Evolutionary conservation across 2,888 invertebrate species (phyloP).

Genomic region (Neoscelio sp.): DNA sequence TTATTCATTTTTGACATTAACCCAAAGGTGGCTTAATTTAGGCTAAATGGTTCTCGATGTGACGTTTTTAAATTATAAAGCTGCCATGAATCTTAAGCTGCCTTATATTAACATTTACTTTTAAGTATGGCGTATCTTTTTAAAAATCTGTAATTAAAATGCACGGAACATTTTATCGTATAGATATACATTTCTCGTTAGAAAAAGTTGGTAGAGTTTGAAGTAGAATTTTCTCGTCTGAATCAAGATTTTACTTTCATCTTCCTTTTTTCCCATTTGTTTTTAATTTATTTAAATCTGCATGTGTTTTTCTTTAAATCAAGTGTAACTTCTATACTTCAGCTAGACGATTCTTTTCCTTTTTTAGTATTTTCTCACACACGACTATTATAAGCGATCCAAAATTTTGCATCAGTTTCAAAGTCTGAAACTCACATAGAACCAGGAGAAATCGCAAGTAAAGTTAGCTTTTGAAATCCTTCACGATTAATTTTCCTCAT

Average conservation of each 20-base stretch:
- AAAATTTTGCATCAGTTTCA: slow-evolving; percentile 1
- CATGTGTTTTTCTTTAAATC: no score
- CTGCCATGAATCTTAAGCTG: slow-evolving; percentile 11
- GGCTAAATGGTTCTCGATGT: not conserved
- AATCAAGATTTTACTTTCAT: no score
- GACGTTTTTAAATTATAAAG: not conserved
- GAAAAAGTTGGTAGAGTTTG: slow-evolving; percentile 5
- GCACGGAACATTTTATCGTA: no score
- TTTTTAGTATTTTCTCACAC: slow-evolving; percentile 24
- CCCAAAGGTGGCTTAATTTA: not conserved
- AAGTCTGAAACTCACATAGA: not conserved
- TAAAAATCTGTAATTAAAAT: not conserved
- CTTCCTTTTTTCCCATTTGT: no score
- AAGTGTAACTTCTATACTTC: no score
- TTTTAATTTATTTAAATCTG: no score
- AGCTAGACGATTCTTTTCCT: slow-evolving; percentile 31
- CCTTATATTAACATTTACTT: slow-evolving; percentile 23
- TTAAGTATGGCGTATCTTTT: slow-evolving; percentile 12
- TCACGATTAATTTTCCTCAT: no score
- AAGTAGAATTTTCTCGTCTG: not conserved
- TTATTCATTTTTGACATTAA: slow-evolving; percentile 5
- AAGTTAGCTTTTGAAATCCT: slow-evolving; percentile 1
- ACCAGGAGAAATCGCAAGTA: not conserved
- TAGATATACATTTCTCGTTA: no score
- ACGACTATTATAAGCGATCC: not conserved